Conservation (phyloP, 1,140 invertebrate species). For the Hormaphis cornu region DNA sequence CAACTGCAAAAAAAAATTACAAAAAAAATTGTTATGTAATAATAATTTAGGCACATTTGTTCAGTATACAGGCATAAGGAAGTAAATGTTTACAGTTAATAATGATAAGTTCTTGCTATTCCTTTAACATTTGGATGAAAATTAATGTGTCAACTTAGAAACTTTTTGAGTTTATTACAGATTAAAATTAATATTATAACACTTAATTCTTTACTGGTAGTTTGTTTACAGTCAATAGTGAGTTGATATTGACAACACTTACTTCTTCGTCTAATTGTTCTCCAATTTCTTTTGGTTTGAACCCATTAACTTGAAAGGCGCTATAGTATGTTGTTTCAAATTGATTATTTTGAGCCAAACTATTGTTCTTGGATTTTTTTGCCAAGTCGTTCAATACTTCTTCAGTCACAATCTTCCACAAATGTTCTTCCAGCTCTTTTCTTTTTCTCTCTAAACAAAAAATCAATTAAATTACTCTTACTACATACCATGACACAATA, state of each 20-base stretch:
- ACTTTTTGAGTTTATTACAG: too few relatives aligned
- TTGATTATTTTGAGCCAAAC: neutral
- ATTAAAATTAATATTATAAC: too few relatives aligned
- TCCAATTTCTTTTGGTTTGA: conserved; percentile 16
- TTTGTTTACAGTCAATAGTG: too few relatives aligned
- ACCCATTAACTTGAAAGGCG: conserved; percentile 4
- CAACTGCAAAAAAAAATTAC: neutral
- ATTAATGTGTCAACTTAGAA: too few relatives aligned
- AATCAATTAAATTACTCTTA: too few relatives aligned
- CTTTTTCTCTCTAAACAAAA: conserved; percentile 4
- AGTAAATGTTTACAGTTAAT: too few relatives aligned
- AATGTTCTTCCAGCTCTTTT: conserved; percentile 16
- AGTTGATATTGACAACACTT: neutral
- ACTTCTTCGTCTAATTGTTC: neutral
- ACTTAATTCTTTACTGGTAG: too few relatives aligned
- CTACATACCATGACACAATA: too few relatives aligned
- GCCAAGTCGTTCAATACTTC: neutral
- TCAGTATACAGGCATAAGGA: too few relatives aligned
- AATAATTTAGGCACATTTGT: too few relatives aligned
- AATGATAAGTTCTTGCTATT: too few relatives aligned
- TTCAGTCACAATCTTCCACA: conserved; percentile 20
- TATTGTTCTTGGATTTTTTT: neutral
- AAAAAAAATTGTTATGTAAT: neutral
- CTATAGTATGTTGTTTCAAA: conserved; percentile 12
- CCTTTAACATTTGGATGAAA: too few relatives aligned